Conservation (phyloP, 1,140 invertebrate genomes). For the Cryptotermes secundus region DNA sequence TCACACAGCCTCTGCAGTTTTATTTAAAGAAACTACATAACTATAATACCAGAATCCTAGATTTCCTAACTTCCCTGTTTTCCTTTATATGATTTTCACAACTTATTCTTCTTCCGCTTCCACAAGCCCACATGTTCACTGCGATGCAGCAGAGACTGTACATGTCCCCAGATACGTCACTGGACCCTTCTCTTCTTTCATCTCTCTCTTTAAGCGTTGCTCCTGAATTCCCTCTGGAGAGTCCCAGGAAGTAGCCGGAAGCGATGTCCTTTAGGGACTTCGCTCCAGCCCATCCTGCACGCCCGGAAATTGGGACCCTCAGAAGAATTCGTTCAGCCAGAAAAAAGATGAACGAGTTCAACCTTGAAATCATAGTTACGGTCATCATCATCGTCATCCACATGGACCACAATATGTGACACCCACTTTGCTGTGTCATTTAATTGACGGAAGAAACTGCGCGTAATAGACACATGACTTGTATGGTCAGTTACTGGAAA, state of each 20-base stretch:
- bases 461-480: background rate
- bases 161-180: background rate
- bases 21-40: too few relatives aligned
- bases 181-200: background rate
- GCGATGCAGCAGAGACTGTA: background rate
- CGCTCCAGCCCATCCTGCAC: background rate
- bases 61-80: too few relatives aligned
- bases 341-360: background rate
- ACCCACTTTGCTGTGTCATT: background rate
- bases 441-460: background rate
- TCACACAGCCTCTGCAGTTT: too few relatives aligned
- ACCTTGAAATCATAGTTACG: background rate
- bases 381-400: background rate
- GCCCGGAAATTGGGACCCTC: background rate
- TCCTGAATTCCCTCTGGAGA: background rate
- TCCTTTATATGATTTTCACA: too few relatives aligned
- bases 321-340: background rate
- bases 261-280: background rate
- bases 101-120: too few relatives aligned
- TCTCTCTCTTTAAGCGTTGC: background rate
- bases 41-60: too few relatives aligned
- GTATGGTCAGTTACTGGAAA: too few relatives aligned
- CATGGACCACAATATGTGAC: background rate
- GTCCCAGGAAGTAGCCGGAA: background rate
- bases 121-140: too few relatives aligned